Evolutionary conservation across 2,888 invertebrate genomes (phyloP).

Genomic region (Iphiclides podalirius): DNA sequence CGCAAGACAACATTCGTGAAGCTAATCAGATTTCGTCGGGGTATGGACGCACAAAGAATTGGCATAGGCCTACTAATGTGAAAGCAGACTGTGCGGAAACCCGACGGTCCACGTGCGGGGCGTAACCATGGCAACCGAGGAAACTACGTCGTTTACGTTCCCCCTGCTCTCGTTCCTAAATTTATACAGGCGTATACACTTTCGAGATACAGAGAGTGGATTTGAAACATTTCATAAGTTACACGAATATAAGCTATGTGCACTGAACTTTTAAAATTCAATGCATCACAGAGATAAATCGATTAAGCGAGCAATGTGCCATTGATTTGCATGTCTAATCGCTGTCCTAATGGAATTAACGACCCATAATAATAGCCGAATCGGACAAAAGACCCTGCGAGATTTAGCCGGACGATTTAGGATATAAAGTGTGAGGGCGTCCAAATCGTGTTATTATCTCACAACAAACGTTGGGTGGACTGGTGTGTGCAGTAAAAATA

Average conservation of each 20-base stretch:
- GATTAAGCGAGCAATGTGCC: neutral
- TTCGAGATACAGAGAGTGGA: too few species aligned
- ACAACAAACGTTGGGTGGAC: slow-evolving; percentile 36
- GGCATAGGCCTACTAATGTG: slow-evolving; percentile 53
- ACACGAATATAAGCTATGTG: too few species aligned
- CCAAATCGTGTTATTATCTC: slow-evolving; percentile 40
- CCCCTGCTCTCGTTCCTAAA: slow-evolving; percentile 34
- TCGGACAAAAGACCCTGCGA: slow-evolving; percentile 62
- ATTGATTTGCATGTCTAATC: neutral
- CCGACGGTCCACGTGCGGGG: slow-evolving; percentile 59
- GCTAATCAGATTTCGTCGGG: slow-evolving; percentile 47
- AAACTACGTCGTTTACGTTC: slow-evolving; percentile 68
- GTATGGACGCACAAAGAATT: slow-evolving; percentile 51
- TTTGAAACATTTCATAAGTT: neutral
- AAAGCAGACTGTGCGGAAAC: slow-evolving; percentile 48
- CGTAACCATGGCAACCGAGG: slow-evolving; percentile 69
- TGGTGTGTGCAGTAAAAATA: slow-evolving; percentile 7
- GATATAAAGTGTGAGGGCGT: slow-evolving; percentile 51
- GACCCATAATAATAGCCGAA: slow-evolving; percentile 68
- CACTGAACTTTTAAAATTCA: too few species aligned
- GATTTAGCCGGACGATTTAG: slow-evolving; percentile 66
- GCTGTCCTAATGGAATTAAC: slow-evolving; percentile 60
- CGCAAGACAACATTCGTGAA: slow-evolving; percentile 48
- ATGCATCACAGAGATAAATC: neutral
- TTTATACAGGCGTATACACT: slow-evolving; percentile 4